Conservation (phyloP, 2,113 vertebrate species). For the Aegypius monachus region DNA sequence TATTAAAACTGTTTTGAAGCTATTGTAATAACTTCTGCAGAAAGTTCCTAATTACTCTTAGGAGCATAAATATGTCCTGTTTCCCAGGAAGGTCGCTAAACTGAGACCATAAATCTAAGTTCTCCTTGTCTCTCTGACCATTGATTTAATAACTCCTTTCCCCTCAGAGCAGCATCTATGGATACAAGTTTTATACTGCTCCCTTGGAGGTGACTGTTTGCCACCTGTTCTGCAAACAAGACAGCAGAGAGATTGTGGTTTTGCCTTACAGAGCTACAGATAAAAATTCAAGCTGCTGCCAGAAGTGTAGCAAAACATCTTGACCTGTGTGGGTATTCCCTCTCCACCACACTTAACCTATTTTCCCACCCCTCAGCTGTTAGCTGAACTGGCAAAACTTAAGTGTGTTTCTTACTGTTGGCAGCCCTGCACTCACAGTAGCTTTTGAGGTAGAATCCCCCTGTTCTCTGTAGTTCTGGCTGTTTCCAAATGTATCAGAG, state of each 20-base stretch:
- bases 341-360: background rate
- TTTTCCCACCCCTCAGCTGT: background rate
- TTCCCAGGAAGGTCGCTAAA: background rate
- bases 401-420: background rate
- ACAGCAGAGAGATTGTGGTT: background rate
- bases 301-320: background rate
- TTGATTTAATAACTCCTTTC: background rate
- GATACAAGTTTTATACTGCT: background rate
- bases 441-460: background rate
- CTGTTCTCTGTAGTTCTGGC: background rate
- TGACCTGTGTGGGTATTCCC: background rate
- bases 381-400: background rate
- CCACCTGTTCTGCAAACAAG: background rate
- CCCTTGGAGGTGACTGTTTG: background rate
- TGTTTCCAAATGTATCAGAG: background rate
- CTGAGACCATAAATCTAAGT: background rate
- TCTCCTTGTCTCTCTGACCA: background rate
- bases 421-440: background rate
- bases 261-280: background rate
- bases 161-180: background rate
- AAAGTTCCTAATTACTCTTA: background rate
- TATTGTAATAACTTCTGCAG: background rate
- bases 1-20: background rate
- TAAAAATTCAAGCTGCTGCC: background rate
- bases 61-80: background rate